phyloP scores from a whole-genome alignment of 2,113 vertebrate genomes.

The Labrus mixtus region DNA sequence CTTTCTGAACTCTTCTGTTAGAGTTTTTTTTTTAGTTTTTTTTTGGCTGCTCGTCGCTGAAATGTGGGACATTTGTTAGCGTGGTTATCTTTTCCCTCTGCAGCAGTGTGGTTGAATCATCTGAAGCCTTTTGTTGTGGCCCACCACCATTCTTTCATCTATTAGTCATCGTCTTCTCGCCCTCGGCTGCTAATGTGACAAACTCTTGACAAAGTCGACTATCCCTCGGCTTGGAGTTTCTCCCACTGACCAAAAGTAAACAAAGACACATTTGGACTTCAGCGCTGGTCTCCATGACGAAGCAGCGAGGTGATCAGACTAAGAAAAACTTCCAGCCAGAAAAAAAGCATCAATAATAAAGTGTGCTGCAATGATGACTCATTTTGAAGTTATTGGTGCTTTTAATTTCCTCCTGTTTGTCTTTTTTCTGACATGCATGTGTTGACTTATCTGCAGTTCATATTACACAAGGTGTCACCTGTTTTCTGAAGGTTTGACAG shows the following conservation, averaged over 20 bases:
- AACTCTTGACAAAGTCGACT: background rate
- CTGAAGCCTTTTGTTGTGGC: constrained; percentile 23
- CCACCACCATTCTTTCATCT: background rate
- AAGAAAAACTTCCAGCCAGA: too few species aligned
- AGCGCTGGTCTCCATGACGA: background rate
- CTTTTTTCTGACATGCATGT: too few species aligned
- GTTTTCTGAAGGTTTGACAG: too few species aligned
- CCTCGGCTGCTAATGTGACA: background rate
- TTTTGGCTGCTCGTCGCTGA: background rate
- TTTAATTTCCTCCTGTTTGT: too few species aligned
- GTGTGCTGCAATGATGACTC: too few species aligned
- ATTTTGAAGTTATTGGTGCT: too few species aligned
- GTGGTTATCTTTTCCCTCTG: background rate
- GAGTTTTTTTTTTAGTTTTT: background rate
- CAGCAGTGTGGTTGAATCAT: constrained; percentile 15
- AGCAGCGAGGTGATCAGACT: too few species aligned
- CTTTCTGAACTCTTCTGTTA: too few species aligned
- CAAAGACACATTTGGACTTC: background rate
- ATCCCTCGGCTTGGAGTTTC: background rate
- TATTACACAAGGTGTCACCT: too few species aligned
- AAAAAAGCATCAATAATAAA: too few species aligned
- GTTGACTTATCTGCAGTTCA: too few species aligned
- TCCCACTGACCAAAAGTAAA: background rate
- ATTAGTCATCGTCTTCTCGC: constrained; percentile 8
- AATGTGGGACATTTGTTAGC: background rate